Conservation (phyloP, 2,888 invertebrate genomes). For the Podabrus alpinus region DNA sequence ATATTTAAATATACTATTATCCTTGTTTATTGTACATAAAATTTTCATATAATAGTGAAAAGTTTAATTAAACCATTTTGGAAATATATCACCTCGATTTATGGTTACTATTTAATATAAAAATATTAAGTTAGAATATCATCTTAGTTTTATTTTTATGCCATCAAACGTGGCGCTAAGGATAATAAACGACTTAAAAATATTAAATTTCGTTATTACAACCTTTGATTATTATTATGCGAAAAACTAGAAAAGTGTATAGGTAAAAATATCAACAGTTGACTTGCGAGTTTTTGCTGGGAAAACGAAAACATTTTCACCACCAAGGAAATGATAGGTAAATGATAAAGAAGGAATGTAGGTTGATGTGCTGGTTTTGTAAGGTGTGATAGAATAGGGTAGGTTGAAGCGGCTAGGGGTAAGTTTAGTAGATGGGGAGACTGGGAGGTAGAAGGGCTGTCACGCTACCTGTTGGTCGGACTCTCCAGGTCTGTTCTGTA, state of each 20-base stretch:
- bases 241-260: neutral
- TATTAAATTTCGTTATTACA: neutral
- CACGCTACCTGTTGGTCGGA: slow-evolving; percentile 48
- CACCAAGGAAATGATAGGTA: slow-evolving; percentile 22
- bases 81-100: neutral
- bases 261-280: slow-evolving; percentile 31
- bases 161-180: neutral
- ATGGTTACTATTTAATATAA: neutral
- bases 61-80: neutral
- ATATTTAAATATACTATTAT: neutral
- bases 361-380: slow-evolving; percentile 22
- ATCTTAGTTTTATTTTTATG: neutral
- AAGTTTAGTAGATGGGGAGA: slow-evolving; percentile 26
- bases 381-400: slow-evolving; percentile 20
- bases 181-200: neutral
- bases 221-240: neutral
- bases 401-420: slow-evolving; percentile 21
- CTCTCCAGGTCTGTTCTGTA: slow-evolving; percentile 45
- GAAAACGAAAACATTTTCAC: slow-evolving; percentile 9
- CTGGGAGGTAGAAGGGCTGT: slow-evolving; percentile 36
- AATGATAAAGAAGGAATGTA: slow-evolving; percentile 26
- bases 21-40: neutral
- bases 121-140: neutral
- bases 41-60: neutral
- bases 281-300: slow-evolving; percentile 19